phyloP scores from a whole-genome alignment of 1,140 invertebrate genomes.

The Maniola jurtina region DNA sequence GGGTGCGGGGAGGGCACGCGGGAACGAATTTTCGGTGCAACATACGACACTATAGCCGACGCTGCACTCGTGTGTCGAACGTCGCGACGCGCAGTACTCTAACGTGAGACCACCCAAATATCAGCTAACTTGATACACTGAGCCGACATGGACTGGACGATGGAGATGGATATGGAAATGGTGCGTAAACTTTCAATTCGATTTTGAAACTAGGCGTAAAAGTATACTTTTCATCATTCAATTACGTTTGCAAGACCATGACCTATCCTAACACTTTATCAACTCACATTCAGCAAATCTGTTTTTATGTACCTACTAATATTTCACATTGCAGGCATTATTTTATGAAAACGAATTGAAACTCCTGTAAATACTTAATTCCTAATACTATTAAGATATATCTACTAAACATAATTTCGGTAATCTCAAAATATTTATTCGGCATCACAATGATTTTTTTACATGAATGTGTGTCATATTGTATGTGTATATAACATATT shows the following conservation, averaged over 20 bases:
- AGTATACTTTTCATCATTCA: background rate
- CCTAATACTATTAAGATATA: background rate
- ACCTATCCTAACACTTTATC: conserved; percentile 74
- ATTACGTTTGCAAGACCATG: conserved; percentile 40
- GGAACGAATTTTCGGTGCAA: conserved; percentile 77
- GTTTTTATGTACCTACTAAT: conserved; percentile 38
- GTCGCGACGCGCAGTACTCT: conserved; percentile 72
- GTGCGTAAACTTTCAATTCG: conserved; percentile 57
- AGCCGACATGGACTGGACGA: conserved; percentile 68
- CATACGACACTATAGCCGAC: conserved; percentile 67
- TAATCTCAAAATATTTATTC: background rate
- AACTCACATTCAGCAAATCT: conserved; percentile 31
- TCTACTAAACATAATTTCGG: background rate
- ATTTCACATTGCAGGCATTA: background rate
- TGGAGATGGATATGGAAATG: conserved; percentile 69
- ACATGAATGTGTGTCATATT: background rate
- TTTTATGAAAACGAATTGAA: background rate
- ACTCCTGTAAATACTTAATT: background rate
- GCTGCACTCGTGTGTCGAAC: conserved; percentile 73
- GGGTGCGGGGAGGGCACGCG: conserved; percentile 52
- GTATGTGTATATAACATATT: conserved; percentile 5
- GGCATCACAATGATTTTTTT: background rate
- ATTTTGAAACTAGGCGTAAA: conserved; percentile 21
- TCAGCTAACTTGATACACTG: conserved; percentile 47
- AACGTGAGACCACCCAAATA: conserved; percentile 51